Evolutionary conservation across 1,140 invertebrate genomes (phyloP).

Genomic region (Fragariocoptes setiger): DNA sequence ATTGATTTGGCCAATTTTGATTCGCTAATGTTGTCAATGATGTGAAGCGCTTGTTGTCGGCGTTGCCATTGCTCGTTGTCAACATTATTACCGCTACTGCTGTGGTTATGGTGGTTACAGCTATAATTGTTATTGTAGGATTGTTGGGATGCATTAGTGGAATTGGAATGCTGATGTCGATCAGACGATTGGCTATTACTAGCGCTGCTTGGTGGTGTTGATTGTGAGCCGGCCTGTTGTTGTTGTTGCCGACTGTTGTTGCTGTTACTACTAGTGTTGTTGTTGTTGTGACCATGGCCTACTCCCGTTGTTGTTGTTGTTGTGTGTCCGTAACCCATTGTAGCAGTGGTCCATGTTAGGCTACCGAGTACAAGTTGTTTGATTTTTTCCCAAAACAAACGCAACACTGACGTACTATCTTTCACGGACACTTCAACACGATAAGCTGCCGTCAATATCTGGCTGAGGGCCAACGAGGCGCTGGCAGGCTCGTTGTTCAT

Average conservation of each 20-base stretch:
- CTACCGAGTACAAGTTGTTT: slow-evolving; percentile 23
- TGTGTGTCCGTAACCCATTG: too few species aligned
- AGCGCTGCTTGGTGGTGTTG: too few species aligned
- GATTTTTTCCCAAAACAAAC: slow-evolving; percentile 39
- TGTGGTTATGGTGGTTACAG: too few species aligned
- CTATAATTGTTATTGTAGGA: not conserved
- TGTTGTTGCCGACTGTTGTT: slow-evolving; percentile 37
- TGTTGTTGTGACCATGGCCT: too few species aligned
- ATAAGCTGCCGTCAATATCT: slow-evolving; percentile 38
- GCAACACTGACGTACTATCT: slow-evolving; percentile 36
- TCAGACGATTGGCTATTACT: too few species aligned
- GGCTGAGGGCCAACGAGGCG: slow-evolving; percentile 41
- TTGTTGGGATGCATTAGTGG: too few species aligned
- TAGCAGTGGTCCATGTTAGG: not conserved
- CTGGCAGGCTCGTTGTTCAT: slow-evolving; percentile 14
- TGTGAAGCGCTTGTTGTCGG: slow-evolving; percentile 31
- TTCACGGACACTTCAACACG: slow-evolving; percentile 41
- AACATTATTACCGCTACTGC: too few species aligned
- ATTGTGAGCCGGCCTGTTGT: too few species aligned
- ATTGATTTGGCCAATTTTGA: slow-evolving; percentile 37
- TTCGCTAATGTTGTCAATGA: slow-evolving; percentile 36
- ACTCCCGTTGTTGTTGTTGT: not conserved
- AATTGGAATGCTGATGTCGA: too few species aligned
- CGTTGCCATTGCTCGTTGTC: slow-evolving; percentile 41
- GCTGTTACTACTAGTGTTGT: slow-evolving; percentile 25